Evolutionary conservation across 2,888 invertebrate species (phyloP).

Genomic region (Brachyopa scutellaris): DNA sequence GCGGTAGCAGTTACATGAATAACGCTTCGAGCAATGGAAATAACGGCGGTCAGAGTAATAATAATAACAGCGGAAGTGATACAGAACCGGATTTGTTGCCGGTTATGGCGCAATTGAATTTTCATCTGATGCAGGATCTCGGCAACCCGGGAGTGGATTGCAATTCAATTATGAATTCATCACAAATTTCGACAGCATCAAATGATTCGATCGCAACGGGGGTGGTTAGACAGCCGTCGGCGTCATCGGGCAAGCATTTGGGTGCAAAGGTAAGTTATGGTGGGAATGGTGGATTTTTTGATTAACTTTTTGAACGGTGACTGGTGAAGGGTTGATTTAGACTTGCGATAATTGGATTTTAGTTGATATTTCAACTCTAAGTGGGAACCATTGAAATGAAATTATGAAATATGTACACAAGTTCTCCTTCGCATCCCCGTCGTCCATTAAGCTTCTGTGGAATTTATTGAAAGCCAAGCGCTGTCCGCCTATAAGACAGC

Average conservation of each 20-base stretch:
- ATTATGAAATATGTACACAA: no score
- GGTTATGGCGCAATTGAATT: slow-evolving; percentile 78
- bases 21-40: slow-evolving; percentile 42
- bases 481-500: no score
- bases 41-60: slow-evolving; percentile 56
- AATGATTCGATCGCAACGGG: slow-evolving; percentile 77
- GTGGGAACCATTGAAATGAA: no score
- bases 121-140: slow-evolving; percentile 77
- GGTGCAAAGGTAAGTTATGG: slow-evolving; percentile 54
- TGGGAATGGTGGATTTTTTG: neutral
- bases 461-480: no score
- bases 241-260: slow-evolving; percentile 54
- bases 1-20: slow-evolving; percentile 44
- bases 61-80: slow-evolving; percentile 75
- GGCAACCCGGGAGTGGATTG: slow-evolving; percentile 76
- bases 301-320: neutral
- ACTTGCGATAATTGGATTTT: no score
- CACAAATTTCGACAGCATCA: slow-evolving; percentile 81
- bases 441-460: no score
- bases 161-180: slow-evolving; percentile 81
- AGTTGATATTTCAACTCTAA: no score
- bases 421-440: no score
- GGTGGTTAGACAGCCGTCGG: slow-evolving; percentile 34
- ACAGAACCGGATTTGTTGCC: slow-evolving; percentile 74
- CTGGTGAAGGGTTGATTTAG: neutral